Evolutionary conservation across 2,888 invertebrate species (phyloP).

Genomic region (Hydrotaea cyrtoneurina): DNA sequence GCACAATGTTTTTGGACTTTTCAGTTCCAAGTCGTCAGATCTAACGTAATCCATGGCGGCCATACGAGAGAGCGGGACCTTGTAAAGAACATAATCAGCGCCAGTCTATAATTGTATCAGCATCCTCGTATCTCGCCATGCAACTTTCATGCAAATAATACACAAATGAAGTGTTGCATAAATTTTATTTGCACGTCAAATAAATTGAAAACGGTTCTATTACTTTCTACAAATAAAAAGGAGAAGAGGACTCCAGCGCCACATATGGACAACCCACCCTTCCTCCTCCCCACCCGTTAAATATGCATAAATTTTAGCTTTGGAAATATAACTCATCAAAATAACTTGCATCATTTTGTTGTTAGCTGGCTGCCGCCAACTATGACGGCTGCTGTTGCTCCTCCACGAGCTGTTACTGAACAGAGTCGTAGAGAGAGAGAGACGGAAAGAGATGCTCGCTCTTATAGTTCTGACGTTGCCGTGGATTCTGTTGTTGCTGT

Average conservation of each 20-base stretch:
- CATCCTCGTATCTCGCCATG: background rate
- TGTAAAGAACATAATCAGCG: background rate
- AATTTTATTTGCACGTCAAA: conserved; percentile 66
- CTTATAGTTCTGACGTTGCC: background rate
- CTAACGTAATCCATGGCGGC: too few relatives aligned
- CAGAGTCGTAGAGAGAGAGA: too few relatives aligned
- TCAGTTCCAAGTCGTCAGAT: too few relatives aligned
- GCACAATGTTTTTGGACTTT: too few relatives aligned
- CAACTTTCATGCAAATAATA: conserved; percentile 16
- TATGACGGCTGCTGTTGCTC: background rate
- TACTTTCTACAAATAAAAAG: conserved; percentile 20
- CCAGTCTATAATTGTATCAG: background rate
- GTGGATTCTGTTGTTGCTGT: conserved; percentile 2
- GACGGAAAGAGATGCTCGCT: conserved; percentile 3
- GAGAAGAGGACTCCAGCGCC: background rate
- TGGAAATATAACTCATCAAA: conserved; percentile 57
- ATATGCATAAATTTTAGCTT: conserved; percentile 47
- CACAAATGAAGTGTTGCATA: conserved; percentile 63
- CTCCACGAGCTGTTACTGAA: conserved; percentile 1
- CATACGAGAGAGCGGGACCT: too few relatives aligned
- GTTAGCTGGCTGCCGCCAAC: background rate
- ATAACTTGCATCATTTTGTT: conserved; percentile 28
- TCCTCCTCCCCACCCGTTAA: background rate
- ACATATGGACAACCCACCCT: background rate
- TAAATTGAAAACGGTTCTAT: conserved; percentile 61